Evolutionary conservation across 2,797 vertebrate species (phyloP).

Genomic region (Xenopus petersii): DNA sequence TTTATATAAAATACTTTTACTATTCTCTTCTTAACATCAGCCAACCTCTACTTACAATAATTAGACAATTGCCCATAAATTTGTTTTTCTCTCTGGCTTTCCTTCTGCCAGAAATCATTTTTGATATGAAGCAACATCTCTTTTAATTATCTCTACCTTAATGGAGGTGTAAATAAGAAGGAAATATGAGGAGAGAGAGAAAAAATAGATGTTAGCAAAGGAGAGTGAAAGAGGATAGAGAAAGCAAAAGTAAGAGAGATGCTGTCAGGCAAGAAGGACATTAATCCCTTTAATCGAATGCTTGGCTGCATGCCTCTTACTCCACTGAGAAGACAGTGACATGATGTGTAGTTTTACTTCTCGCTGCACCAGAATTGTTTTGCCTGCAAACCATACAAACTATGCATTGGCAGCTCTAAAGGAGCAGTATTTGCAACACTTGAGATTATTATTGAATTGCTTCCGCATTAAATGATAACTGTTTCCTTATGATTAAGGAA

Average conservation of each 20-base stretch:
- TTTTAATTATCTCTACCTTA: slow-evolving; percentile 36
- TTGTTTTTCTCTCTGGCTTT: background rate
- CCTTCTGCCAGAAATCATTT: slow-evolving; percentile 9
- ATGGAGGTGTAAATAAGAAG: slow-evolving; percentile 32
- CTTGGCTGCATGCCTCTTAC: slow-evolving; percentile 31
- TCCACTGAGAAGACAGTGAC: slow-evolving; percentile 23
- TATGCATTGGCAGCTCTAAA: background rate
- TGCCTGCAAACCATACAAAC: background rate
- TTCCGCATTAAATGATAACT: too few species aligned
- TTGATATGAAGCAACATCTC: slow-evolving; percentile 17
- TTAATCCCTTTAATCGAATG: slow-evolving; percentile 42
- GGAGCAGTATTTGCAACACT: background rate
- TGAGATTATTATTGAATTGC: too few species aligned
- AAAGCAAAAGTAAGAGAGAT: slow-evolving; percentile 5
- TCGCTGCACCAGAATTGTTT: slow-evolving; percentile 7
- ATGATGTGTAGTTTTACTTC: slow-evolving; percentile 30
- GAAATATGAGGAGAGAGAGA: background rate
- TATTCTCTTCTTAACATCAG: too few species aligned
- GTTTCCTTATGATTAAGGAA: too few species aligned
- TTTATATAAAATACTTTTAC: too few species aligned
- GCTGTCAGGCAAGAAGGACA: slow-evolving; percentile 32
- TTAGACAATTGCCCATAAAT: background rate
- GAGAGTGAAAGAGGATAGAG: too few species aligned
- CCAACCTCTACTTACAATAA: too few species aligned
- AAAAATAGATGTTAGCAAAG: background rate